Evolutionary conservation across 2,797 vertebrate species (phyloP).

Genomic region (Coilia nasus): DNA sequence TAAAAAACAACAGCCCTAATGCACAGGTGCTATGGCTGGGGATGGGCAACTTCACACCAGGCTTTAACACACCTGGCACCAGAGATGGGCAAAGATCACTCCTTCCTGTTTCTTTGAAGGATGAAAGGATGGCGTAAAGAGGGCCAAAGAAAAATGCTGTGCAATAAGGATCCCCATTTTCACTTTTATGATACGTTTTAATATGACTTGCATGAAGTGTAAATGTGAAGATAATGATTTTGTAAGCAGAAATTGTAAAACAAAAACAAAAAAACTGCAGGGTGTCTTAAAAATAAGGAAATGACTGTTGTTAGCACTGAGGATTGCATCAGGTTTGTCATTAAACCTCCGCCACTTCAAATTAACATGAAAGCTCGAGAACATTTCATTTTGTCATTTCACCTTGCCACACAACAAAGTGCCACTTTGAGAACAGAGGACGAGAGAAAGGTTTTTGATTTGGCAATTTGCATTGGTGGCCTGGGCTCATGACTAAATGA

Average conservation of each 20-base stretch:
- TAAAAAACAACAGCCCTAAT: neutral
- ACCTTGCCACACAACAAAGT: constrained; percentile 21
- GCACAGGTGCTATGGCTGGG: neutral
- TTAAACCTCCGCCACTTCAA: constrained; percentile 17
- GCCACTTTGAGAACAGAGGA: constrained; percentile 25
- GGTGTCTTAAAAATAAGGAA: neutral
- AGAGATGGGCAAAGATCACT: neutral
- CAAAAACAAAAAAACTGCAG: neutral
- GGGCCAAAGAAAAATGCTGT: neutral
- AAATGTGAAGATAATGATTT: neutral
- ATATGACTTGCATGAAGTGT: neutral
- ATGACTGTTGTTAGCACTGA: neutral
- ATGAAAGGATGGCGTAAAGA: neutral
- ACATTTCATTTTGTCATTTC: constrained; percentile 15
- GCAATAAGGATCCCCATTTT: neutral
- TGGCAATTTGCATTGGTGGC: constrained; percentile 18
- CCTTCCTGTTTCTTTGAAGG: neutral
- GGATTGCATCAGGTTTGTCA: constrained; percentile 17
- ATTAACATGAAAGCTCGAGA: constrained; percentile 18
- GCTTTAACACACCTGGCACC: neutral
- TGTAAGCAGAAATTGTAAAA: neutral
- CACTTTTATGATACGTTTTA: neutral
- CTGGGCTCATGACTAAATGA: neutral
- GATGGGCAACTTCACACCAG: neutral
- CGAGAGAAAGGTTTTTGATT: constrained; percentile 27